Evolutionary conservation across 2,797 vertebrate species (phyloP), one percentile per base, ranked within the genome.

Genomic region (Chelmon rostratus): DNA sequence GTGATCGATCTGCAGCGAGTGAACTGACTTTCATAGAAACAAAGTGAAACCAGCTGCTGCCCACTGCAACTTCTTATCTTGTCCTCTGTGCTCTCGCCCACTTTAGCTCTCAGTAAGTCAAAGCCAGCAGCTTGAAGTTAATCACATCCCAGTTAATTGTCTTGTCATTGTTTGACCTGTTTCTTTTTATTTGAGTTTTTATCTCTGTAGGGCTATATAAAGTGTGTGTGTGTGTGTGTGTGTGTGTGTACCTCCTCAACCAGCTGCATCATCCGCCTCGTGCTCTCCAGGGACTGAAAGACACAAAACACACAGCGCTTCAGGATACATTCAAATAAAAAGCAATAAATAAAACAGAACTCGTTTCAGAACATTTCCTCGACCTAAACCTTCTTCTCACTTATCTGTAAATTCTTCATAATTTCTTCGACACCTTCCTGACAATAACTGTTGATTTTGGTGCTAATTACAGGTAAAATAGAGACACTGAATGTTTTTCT

Each of bases 211-310:
- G 40, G 3, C 31, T 53, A 8, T 13, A 42, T 23, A 8, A 57
- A 61, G 61, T 64, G 40, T 72, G 63, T 77, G 54, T 80, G 63
- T 80, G 50, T 72, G 58, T 72, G 54, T 63, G 57, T 73, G 69
- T 47, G 62, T 66, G 76, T 47, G 6, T 42, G 70, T 89, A 96
- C 96, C 96, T 96, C 95, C 52, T 96, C 96, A 5, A 94, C 93
- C 63, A 96, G 82, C 78, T 95, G 93, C 81, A 94, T 88, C 96
- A 96, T 96, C 49, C 95, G 68, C 12, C 96, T 86, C 0, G 96
- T 96, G 82, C 95, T 95, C 64, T 97, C 96, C 86, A 97, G 87
- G 6, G 96, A 96, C 96, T 97, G 81, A 78, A 86, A 82, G 5
- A 85, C 7, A 88, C 7, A 68, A 65, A 57, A 12, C 35, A 21